A percentile compares a stretch with the other conserved stretches of the same genome.
These are phyloP conservation scores for Sympetrum striolatum DNA, from an alignment of 2,888 invertebrate species.

Conservation along the genomic window DNA sequence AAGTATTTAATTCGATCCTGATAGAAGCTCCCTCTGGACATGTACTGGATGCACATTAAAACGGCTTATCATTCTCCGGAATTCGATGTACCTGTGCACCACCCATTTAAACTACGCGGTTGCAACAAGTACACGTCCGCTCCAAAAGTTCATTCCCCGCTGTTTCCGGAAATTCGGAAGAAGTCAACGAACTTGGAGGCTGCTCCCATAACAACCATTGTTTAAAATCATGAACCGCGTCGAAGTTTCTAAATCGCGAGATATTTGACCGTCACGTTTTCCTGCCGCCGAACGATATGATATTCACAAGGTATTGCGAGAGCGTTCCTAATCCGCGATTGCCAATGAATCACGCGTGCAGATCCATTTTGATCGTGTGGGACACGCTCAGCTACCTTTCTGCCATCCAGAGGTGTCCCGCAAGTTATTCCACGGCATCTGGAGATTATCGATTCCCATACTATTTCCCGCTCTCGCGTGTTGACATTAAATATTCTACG, in stretches of 20 bases:
- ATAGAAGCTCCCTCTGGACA: too few species aligned
- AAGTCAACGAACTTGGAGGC: background rate
- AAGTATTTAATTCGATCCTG: too few species aligned
- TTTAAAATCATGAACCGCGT: background rate
- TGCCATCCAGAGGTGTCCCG: background rate
- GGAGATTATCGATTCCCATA: background rate
- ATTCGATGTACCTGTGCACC: too few species aligned
- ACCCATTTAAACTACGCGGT: background rate
- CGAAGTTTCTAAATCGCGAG: background rate
- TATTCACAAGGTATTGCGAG: background rate
- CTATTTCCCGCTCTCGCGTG: background rate
- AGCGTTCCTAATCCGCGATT: background rate
- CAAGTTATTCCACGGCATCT: background rate
- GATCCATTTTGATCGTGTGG: background rate
- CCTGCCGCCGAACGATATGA: background rate
- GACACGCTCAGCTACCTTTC: background rate
- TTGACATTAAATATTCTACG: too few species aligned
- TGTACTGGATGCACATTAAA: too few species aligned
- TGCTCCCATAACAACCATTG: background rate
- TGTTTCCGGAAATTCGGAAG: background rate
- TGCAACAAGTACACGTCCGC: background rate
- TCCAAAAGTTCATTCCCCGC: background rate
- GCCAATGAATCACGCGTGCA: background rate
- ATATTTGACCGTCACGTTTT: background rate
- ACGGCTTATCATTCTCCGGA: too few species aligned